These are phyloP conservation scores for Dreissena polymorpha DNA, from an alignment of 1,140 invertebrate species.

Conservation along the genomic window DNA sequence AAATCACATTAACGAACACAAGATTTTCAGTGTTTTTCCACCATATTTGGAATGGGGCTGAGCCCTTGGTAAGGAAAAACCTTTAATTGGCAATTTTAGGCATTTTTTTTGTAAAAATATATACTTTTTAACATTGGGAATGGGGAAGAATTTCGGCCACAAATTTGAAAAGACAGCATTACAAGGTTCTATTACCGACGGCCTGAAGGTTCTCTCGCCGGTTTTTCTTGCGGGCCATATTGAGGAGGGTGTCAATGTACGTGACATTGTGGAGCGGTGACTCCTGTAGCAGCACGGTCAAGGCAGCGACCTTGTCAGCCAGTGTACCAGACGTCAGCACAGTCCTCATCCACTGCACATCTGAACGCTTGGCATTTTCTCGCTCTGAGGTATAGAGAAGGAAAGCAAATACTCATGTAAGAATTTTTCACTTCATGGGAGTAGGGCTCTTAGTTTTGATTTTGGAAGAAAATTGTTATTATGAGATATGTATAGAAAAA, in stretches of 20 bases:
- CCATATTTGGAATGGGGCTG: no score
- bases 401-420: no score
- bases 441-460: no score
- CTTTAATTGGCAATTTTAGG: no score
- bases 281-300: constrained; percentile 90
- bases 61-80: no score
- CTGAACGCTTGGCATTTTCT: constrained; percentile 75
- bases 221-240: constrained; percentile 90
- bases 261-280: constrained; percentile 90
- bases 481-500: no score
- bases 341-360: constrained; percentile 88
- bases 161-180: background rate
- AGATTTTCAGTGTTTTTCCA: no score
- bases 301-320: constrained; percentile 92
- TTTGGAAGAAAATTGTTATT: no score
- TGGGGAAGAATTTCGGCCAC: background rate
- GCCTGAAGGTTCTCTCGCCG: constrained; percentile 87
- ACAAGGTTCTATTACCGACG: constrained; percentile 80
- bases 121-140: no score
- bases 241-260: constrained; percentile 86
- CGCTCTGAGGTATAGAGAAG: constrained; percentile 61
- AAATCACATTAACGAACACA: no score
- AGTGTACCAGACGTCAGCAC: constrained; percentile 90
- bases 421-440: no score
- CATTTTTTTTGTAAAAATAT: no score